Conservation (phyloP, 1,140 invertebrate species). For the Diprion similis region DNA sequence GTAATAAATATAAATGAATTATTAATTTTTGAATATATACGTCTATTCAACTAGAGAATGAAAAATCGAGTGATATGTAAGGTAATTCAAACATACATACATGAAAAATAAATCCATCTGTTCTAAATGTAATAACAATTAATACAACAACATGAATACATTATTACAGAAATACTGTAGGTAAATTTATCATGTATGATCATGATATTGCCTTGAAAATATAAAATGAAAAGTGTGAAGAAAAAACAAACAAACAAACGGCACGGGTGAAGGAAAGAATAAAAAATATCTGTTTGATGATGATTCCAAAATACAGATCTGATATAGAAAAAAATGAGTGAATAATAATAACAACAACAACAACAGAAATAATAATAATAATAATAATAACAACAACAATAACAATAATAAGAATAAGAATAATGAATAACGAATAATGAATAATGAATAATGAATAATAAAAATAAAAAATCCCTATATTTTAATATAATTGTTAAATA, state of each 20-base stretch:
- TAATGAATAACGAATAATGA: neutral
- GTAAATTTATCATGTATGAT: neutral
- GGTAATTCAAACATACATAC: neutral
- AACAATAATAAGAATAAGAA: neutral
- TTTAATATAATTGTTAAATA: neutral
- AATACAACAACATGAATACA: neutral
- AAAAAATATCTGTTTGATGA: conserved; percentile 25
- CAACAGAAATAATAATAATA: neutral
- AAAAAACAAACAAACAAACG: conserved; percentile 8
- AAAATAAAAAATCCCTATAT: neutral
- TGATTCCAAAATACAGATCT: conserved; percentile 17
- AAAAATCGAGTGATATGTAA: neutral
- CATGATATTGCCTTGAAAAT: neutral
- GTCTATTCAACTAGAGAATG: neutral
- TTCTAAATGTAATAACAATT: neutral
- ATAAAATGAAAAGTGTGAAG: neutral
- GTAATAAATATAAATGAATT: neutral
- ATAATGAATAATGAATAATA: neutral
- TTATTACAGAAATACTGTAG: neutral
- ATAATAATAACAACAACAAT: neutral
- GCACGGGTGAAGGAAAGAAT: neutral
- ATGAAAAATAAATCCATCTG: neutral
- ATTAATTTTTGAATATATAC: neutral
- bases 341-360: neutral
- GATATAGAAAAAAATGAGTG: neutral